Base-by-base conservation (phyloP, 2,113 vertebrate species). In the Penelope pileata region DNA sequence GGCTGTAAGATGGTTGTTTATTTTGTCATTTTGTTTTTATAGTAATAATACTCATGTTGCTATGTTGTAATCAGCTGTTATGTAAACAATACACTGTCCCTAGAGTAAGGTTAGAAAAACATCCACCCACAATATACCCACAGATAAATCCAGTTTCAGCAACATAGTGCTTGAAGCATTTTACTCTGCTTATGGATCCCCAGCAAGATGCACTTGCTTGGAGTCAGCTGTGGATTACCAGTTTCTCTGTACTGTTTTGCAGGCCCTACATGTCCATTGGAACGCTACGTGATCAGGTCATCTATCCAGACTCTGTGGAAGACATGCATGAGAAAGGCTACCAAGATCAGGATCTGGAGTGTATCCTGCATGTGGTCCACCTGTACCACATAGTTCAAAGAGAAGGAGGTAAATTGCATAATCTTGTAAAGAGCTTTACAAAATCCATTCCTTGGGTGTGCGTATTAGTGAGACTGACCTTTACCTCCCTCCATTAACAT, bases 221-320 rank as follows among this genome's bases (percentile, higher is more conserved):
- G 26, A 91, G 50, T 68, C 68, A 77, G 36, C 58, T 42, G 29
- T 67, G 48, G 8, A 51, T 73, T 27, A 88, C 26, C 14, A 6
- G 3, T 95, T 87, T 91, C 48, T 27, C 40, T 91, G 29, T 88
- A 6, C 83, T 70, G 18, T 91, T 93, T 96, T 77, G 58, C 93
- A 99, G 99, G 96, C 99, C 99, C 12, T 99, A 99, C 89, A 99
- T 99, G 99, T 99, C 99, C 51, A 98, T 99, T 75, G 99, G 99
- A 88, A 98, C 99, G 0, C 98, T 99, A 51, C 98, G 99, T 32
- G 99, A 99, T 97, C 99, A 99, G 97, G 99, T 99, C 59, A 99
- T 99, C 95, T 99, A 99, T 96, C 99, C 99, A 5, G 99, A 99
- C 95, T 99, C 98, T 0, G 97, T 98, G 96, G 99, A 99, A 78